Evolutionary conservation across 1,140 invertebrate genomes (phyloP).

Genomic region (Tetranychus urticae): DNA sequence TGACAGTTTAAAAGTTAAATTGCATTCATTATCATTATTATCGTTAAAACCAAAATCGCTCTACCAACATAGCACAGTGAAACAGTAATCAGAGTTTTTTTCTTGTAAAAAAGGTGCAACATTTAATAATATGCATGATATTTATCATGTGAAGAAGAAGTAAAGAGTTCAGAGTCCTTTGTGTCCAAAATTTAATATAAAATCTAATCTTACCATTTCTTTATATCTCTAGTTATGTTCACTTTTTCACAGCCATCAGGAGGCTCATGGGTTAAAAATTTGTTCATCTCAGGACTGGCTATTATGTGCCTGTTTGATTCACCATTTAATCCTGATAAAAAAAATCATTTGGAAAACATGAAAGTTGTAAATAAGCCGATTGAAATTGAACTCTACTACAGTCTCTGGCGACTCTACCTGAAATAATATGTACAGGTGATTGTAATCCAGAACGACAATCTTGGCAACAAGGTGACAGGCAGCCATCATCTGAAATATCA

Average conservation of each 20-base stretch:
- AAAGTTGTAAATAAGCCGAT: too few relatives aligned
- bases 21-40: too few relatives aligned
- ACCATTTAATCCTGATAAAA: neutral
- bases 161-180: too few relatives aligned
- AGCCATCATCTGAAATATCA: too few relatives aligned
- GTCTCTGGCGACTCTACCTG: neutral
- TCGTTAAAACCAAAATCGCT: too few relatives aligned
- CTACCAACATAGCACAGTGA: too few relatives aligned
- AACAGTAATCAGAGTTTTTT: too few relatives aligned
- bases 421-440: neutral
- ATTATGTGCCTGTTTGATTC: conserved; percentile 4
- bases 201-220: conserved; percentile 18
- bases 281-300: conserved; percentile 48
- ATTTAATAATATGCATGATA: too few relatives aligned
- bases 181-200: neutral
- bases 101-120: too few relatives aligned
- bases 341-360: neutral
- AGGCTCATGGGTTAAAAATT: conserved; percentile 54
- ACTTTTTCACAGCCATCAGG: conserved; percentile 64
- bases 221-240: conserved; percentile 34
- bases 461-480: neutral
- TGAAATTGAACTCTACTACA: too few relatives aligned
- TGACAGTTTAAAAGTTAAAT: too few relatives aligned
- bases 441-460: conserved; percentile 4
- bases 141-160: too few relatives aligned